Conservation (phyloP, 23 tunicate species). For the Styela clava region DNA sequence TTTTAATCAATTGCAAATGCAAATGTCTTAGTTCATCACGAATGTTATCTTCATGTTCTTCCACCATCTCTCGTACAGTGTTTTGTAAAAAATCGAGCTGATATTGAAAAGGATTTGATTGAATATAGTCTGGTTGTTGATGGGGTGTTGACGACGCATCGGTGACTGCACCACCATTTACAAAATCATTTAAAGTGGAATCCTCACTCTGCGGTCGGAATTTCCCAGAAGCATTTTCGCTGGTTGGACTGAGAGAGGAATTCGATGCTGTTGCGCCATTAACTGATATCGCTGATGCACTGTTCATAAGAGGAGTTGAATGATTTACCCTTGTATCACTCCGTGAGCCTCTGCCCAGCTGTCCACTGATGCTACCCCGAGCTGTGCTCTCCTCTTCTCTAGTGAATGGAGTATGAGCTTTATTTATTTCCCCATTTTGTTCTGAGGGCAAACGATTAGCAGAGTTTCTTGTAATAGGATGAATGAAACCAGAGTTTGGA, state of each 20-base stretch:
- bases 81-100: conserved; percentile 59
- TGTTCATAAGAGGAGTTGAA: neutral
- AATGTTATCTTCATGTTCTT: conserved; percentile 62
- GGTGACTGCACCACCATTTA: neutral
- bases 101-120: conserved; percentile 44
- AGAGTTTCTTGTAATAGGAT: neutral
- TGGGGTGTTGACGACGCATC: neutral
- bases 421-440: neutral
- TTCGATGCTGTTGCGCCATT: neutral
- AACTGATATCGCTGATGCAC: neutral
- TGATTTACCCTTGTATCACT: neutral
- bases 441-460: neutral
- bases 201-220: neutral
- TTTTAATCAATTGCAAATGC: conserved; percentile 50
- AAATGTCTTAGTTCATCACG: conserved; percentile 51
- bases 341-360: neutral
- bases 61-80: conserved; percentile 71
- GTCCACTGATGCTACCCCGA: neutral
- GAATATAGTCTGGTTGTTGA: neutral
- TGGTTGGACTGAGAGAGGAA: neutral
- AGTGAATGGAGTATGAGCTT: neutral
- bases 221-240: neutral
- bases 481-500: neutral
- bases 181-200: neutral
- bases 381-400: neutral